phyloP scores from a whole-genome alignment of 2,113 vertebrate species.

The Periophthalmodon schlosseri region DNA sequence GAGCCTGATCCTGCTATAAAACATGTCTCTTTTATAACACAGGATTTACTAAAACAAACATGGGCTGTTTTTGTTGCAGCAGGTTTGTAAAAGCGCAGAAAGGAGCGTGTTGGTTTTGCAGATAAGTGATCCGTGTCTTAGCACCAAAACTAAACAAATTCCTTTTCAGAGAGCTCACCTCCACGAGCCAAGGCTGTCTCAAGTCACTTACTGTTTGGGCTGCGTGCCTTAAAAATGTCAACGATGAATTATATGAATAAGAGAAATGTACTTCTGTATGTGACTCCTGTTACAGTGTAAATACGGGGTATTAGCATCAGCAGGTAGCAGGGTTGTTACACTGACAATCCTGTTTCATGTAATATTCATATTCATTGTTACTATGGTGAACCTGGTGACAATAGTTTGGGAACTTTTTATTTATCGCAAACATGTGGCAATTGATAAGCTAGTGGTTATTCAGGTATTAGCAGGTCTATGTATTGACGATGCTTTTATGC shows the following conservation, averaged over 20 bases:
- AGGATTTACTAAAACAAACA: slow-evolving; percentile 66
- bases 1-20: slow-evolving; percentile 26
- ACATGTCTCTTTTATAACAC: slow-evolving; percentile 41
- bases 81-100: slow-evolving; percentile 62
- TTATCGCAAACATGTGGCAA: too few species aligned
- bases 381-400: too few species aligned
- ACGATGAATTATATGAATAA: neutral
- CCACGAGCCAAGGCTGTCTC: slow-evolving; percentile 59
- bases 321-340: too few species aligned
- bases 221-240: neutral
- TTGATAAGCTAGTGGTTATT: too few species aligned
- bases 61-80: slow-evolving; percentile 64
- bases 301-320: too few species aligned
- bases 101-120: slow-evolving; percentile 73
- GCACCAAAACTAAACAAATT: slow-evolving; percentile 81
- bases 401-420: too few species aligned
- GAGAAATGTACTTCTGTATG: neutral
- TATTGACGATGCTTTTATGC: too few species aligned
- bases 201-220: slow-evolving; percentile 59
- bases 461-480: too few species aligned
- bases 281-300: too few species aligned
- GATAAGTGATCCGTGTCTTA: slow-evolving; percentile 74
- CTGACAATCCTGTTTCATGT: too few species aligned
- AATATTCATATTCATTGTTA: too few species aligned
- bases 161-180: slow-evolving; percentile 77